Evolutionary conservation across 2,797 vertebrate genomes (phyloP), one percentile per base, ranked within the genome.

Genomic region (Sorex maritimensis): DNA sequence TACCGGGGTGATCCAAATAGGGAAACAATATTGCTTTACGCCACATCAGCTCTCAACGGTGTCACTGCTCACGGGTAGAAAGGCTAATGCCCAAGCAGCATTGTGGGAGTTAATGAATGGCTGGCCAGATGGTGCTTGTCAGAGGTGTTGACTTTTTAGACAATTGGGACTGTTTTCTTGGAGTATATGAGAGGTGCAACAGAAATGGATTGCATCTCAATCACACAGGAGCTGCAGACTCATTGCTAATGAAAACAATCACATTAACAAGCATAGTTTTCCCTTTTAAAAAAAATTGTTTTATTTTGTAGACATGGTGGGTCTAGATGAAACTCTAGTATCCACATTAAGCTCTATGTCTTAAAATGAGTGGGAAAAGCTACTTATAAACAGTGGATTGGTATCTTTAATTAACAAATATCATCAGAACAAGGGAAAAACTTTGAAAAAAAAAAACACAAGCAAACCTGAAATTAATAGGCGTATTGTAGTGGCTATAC

Each of bases 41-140:
- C 79, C 91, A 86, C 77, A n/a, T 85, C 90, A 72, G 77, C 49
- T 96, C 92, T 82, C 46, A 0, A 5, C 74, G 13, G 46, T 83
- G 49, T 84, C 92, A 72, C 79, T 92, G 96, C 91, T 65, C 84
- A 75, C 0, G 19, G 15, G 49, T 10, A 81, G 86, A 81, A 85
- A 89, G 65, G n/a, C 79, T 85, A 71, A 96, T 41, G 55, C 82
- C 81, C 24, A 10, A 95, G 93, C 79, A 81, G 77, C 91, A 81
- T 90, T 77, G 79, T 17, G 94, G 96, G 97, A 98, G 88, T 93
- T 97, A 97, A 97, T 95, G 97, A 97, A 89, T 46, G 94, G 94
- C 58, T 94, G 94, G 90, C 97, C 98, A 98, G 97, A 98, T 97
- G 98, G 98, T 92, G 92, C 93, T 96, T 97, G 97, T 98, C 98